phyloP scores from a whole-genome alignment of 1,140 invertebrate species.

The Calycopis cecrops region DNA sequence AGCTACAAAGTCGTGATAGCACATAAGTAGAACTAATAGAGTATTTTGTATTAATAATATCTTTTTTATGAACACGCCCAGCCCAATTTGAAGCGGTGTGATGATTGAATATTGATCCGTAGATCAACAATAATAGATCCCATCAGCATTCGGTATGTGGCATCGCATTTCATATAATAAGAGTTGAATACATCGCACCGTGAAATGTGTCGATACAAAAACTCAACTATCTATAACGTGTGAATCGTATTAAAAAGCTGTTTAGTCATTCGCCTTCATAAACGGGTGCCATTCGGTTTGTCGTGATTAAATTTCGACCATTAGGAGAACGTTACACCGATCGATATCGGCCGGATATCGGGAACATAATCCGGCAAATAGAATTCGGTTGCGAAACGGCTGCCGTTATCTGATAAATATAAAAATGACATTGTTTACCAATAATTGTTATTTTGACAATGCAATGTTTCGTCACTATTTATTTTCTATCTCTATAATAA shows the following conservation, averaged over 20 bases:
- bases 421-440: conserved; percentile 4
- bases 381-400: conserved; percentile 52
- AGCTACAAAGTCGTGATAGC: conserved; percentile 23
- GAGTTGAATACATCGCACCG: conserved; percentile 71
- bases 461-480: neutral
- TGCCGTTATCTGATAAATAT: conserved; percentile 43
- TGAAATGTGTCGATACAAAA: conserved; percentile 73
- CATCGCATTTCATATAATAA: conserved; percentile 74
- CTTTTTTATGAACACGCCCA: conserved; percentile 42
- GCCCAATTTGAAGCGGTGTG: conserved; percentile 47
- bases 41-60: conserved; percentile 25
- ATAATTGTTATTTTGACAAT: conserved; percentile 4
- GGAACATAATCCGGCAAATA: conserved; percentile 63
- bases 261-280: conserved; percentile 72
- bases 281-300: conserved; percentile 72
- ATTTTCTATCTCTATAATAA: neutral
- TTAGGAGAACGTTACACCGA: conserved; percentile 65
- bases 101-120: conserved; percentile 72
- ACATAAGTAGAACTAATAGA: conserved; percentile 37
- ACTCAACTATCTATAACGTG: conserved; percentile 74
- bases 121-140: conserved; percentile 71
- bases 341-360: conserved; percentile 60
- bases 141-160: conserved; percentile 68
- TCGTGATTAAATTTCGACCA: conserved; percentile 73
- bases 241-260: conserved; percentile 75